A percentile compares a stretch with the other conserved stretches of the same genome.
Evolutionary conservation across 1,140 invertebrate genomes (phyloP).

Genomic region (Zophobas atratus): DNA sequence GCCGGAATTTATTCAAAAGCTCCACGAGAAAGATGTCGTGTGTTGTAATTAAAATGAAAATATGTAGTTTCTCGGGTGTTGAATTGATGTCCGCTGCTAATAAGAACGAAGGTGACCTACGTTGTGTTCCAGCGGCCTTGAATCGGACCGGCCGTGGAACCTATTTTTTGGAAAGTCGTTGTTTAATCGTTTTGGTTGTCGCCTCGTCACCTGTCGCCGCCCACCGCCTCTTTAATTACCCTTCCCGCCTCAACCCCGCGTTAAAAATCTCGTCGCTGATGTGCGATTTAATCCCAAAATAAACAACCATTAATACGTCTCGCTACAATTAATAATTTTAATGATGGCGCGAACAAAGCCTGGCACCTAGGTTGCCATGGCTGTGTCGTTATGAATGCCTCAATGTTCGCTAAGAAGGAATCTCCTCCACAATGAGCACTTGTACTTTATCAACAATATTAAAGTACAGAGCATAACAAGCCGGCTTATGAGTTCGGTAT

Average conservation of each 20-base stretch:
- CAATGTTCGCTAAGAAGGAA: slow-evolving; percentile 43
- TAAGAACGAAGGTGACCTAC: no score
- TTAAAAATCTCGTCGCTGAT: slow-evolving; percentile 1
- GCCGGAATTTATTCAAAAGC: no score
- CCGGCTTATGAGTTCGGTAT: slow-evolving; percentile 45
- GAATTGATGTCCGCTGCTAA: no score
- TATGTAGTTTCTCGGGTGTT: no score
- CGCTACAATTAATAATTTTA: slow-evolving; percentile 49
- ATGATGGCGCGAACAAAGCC: slow-evolving; percentile 45
- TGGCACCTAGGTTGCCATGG: slow-evolving; percentile 43
- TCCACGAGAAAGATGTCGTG: no score
- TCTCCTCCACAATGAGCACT: slow-evolving; percentile 45
- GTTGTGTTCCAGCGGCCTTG: no score
- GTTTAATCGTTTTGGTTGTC: no score
- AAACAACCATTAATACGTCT: slow-evolving; percentile 48
- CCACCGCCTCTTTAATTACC: no score
- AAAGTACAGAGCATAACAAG: slow-evolving; percentile 48
- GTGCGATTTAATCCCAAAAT: slow-evolving; percentile 19
- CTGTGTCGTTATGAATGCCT: slow-evolving; percentile 44
- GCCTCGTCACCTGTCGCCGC: no score
- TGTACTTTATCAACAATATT: slow-evolving; percentile 50
- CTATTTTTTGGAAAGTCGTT: no score
- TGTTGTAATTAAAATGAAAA: no score
- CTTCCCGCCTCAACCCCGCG: background rate
- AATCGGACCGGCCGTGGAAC: no score